Conservation (phyloP, 2,113 vertebrate species). For the Alethe diademata region DNA sequence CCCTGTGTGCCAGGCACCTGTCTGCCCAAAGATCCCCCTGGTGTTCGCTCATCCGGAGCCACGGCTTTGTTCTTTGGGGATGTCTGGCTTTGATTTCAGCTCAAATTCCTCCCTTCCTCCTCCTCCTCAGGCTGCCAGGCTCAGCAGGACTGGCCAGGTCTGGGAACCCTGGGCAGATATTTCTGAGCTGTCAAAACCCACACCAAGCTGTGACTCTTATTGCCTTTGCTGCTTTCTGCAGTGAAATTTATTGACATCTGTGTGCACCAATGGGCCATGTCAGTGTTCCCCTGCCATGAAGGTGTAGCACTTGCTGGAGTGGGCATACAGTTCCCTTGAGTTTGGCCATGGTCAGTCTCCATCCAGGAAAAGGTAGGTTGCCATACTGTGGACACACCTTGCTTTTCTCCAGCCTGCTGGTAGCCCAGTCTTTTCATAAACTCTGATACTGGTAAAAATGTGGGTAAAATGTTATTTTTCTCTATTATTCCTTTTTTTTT, state of each 20-base stretch:
- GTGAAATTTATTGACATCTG: not conserved
- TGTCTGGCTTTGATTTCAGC: not conserved
- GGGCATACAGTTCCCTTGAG: not conserved
- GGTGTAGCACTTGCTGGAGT: not conserved
- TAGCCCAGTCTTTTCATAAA: not conserved
- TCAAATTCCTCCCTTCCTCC: not conserved
- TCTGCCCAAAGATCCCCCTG: not conserved
- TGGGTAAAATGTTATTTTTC: not conserved
- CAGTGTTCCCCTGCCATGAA: not conserved
- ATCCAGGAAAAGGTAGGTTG: not conserved
- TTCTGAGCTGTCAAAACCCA: not conserved
- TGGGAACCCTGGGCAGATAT: not conserved
- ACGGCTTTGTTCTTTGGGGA: not conserved
- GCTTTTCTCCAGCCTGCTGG: not conserved
- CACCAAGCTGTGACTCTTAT: not conserved
- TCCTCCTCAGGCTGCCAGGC: not conserved
- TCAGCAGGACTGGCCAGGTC: fast-evolving
- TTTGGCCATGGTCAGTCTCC: not conserved
- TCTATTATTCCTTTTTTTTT: not conserved
- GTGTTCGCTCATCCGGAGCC: fast-evolving
- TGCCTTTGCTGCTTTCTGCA: not conserved
- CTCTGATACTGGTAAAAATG: not conserved
- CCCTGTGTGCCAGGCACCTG: not conserved
- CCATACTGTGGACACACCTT: not conserved
- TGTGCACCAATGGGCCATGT: not conserved